Percentiles rank a stretch among this genome's conserved stretches.
Evolutionary conservation across 2,888 invertebrate species (phyloP).

Genomic region (Gibbula magus): DNA sequence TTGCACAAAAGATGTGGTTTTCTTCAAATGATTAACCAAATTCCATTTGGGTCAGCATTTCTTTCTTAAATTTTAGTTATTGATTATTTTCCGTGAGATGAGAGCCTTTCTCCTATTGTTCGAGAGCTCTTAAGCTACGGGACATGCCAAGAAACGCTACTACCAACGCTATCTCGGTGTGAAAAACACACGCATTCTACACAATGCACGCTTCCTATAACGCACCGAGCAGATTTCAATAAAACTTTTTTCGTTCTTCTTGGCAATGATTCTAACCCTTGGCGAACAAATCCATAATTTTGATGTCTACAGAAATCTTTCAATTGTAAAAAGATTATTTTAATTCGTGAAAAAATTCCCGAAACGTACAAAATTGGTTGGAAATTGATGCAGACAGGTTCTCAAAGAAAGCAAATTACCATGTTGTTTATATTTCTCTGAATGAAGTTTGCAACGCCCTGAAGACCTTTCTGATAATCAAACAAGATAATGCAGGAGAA

Average conservation of each 20-base stretch:
- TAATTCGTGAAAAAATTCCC: too few relatives aligned
- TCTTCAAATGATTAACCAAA: conserved; percentile 20
- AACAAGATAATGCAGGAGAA: too few relatives aligned
- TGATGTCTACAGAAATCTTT: too few relatives aligned
- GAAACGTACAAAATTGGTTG: too few relatives aligned
- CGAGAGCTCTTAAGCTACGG: conserved; percentile 17
- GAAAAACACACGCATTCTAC: conserved; percentile 15
- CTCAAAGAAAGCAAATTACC: too few relatives aligned
- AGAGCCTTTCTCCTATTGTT: conserved; percentile 16
- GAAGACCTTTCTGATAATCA: too few relatives aligned
- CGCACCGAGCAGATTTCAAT: not conserved
- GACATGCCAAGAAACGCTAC: conserved; percentile 9
- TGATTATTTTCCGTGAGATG: conserved; percentile 17
- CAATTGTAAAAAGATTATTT: too few relatives aligned
- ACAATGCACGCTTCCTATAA: not conserved
- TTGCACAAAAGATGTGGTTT: conserved; percentile 19
- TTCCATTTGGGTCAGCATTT: conserved; percentile 25
- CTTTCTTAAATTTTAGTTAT: conserved; percentile 22
- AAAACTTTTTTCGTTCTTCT: not conserved
- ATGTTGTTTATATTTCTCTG: too few relatives aligned
- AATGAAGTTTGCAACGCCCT: too few relatives aligned
- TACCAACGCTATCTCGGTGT: not conserved
- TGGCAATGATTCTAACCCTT: too few relatives aligned
- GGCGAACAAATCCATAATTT: too few relatives aligned
- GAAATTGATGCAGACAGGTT: too few relatives aligned